Evolutionary conservation across 2,888 invertebrate species (phyloP), one percentile per base, ranked within the genome.

Genomic region (Trissonchulus latispiculum): DNA sequence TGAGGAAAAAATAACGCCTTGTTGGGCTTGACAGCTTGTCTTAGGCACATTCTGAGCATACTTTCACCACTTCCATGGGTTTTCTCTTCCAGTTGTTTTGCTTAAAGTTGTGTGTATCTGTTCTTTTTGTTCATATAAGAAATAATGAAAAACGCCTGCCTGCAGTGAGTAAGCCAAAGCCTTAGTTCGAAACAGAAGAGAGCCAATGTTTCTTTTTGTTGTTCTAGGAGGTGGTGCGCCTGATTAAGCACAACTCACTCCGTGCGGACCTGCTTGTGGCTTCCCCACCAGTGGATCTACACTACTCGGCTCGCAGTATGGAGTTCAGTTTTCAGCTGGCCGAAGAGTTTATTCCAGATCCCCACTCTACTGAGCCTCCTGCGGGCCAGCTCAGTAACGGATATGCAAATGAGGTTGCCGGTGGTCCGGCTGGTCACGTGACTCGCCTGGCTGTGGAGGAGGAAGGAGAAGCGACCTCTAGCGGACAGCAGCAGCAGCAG

Each of bases 181-280:
- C n/a, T n/a, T n/a, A n/a, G n/a, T n/a, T n/a, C n/a, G n/a, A n/a
- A n/a, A n/a, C n/a, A n/a, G n/a, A n/a, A n/a, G n/a, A n/a, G n/a
- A n/a, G n/a, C 8, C 35, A 35, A 69, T 2, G 15, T 31, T n/a
- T 29, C 23, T 8, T 2, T 18, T 3, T 28, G 18, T 28, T 29
- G 8, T 73, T 73, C 23, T 70, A 81, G 80, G 82, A 82, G 36
- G 82, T 82, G 33, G 81, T 82, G 3, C 71, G 76, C 8, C 75
- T 81, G 72, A 82, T 82, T 77, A 81, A 82, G 73, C 76, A 77
- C 48, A 77, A 78, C 37, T 78, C 80, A 32, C 8, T 35, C 61
- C 1, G n/a, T 1, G 36, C 73, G 23, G 68, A 75, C 18, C 64
- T 75, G 62, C 59, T 75, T 61, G 64, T 74, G 29, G 74, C 36